Conservation (phyloP, 64 coral and sea anemone genomes). For the Cladopsammia gracilis region DNA sequence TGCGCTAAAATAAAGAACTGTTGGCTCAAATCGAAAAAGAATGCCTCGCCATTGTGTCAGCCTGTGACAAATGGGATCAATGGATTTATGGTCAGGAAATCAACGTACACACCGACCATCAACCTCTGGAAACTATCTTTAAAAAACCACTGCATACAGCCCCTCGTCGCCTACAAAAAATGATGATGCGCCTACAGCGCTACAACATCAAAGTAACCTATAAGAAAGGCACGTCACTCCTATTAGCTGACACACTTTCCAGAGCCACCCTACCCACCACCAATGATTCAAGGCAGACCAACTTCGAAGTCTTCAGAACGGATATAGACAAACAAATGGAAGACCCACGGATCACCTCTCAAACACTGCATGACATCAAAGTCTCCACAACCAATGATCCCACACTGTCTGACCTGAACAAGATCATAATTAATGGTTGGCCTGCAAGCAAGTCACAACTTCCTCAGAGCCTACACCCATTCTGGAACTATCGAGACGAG, state of each 20-base stretch:
- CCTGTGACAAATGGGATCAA: too few relatives aligned
- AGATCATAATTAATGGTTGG: constrained; percentile 3
- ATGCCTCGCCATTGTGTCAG: too few relatives aligned
- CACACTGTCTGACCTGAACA: constrained; percentile 15
- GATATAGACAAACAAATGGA: neutral
- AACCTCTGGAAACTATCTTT: neutral
- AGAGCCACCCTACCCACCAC: constrained; percentile 38
- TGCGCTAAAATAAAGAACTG: too few relatives aligned
- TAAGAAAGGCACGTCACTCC: constrained; percentile 32
- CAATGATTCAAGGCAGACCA: constrained; percentile 38
- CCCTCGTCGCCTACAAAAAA: constrained; percentile 20
- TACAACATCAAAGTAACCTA: constrained; percentile 29
- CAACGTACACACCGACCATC: too few relatives aligned
- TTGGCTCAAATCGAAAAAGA: too few relatives aligned
- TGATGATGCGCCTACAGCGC: constrained; percentile 39
- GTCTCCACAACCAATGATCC: constrained; percentile 29
- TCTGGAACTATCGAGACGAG: too few relatives aligned
- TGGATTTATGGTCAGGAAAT: too few relatives aligned
- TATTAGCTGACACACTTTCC: constrained; percentile 30
- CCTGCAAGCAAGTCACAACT: too few relatives aligned
- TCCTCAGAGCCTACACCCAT: too few relatives aligned
- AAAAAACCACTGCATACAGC: constrained; percentile 10
- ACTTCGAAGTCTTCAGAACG: neutral
- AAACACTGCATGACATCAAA: constrained; percentile 34
- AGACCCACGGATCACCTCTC: constrained; percentile 31